phyloP scores from a whole-genome alignment of 1,140 invertebrate species.

The Calephelis nemesis region DNA sequence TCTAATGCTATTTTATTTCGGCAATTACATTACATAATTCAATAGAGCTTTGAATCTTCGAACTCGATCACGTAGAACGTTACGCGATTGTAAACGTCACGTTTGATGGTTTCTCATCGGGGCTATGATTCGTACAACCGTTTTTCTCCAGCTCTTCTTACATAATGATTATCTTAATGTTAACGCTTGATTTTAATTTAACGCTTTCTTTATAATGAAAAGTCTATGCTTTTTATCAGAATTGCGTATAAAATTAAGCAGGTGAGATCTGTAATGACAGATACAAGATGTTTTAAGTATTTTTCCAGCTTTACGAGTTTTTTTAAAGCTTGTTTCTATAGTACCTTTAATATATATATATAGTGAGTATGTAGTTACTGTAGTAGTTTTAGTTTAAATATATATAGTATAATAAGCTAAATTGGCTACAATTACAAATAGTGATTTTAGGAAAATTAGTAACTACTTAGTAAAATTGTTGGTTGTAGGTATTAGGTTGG shows the following conservation, averaged over 20 bases:
- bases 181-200: conserved; percentile 40
- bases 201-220: conserved; percentile 6
- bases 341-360: no score
- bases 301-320: no score
- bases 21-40: conserved; percentile 71
- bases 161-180: conserved; percentile 33
- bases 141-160: conserved; percentile 41
- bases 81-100: conserved; percentile 66
- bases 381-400: no score
- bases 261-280: neutral
- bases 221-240: neutral
- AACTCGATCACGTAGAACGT: conserved; percentile 67
- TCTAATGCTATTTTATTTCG: conserved; percentile 63
- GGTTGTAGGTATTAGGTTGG: no score
- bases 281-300: neutral
- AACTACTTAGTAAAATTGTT: no score
- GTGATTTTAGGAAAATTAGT: no score
- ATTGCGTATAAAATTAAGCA: no score
- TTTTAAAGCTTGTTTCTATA: no score
- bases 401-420: no score
- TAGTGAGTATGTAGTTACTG: no score
- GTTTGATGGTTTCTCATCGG: conserved; percentile 61
- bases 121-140: conserved; percentile 54
- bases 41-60: conserved; percentile 47
- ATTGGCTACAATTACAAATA: no score